phyloP scores from a whole-genome alignment of 2,888 invertebrate genomes.

The Amiota minor region DNA sequence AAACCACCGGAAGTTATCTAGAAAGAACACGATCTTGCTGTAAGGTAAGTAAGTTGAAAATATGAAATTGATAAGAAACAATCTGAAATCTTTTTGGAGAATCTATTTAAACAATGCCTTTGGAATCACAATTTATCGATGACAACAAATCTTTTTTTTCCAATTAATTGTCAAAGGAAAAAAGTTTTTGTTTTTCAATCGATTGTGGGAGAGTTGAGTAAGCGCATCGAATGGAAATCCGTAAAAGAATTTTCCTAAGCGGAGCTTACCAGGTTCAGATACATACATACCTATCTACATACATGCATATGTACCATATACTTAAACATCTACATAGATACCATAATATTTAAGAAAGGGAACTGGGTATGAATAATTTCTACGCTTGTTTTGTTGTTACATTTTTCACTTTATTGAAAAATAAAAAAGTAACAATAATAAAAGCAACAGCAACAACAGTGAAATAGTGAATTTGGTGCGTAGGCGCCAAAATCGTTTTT shows the following conservation, averaged over 20 bases:
- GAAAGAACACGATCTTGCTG: too few relatives aligned
- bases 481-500: slow-evolving; percentile 59
- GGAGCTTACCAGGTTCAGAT: slow-evolving; percentile 50
- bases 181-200: background rate
- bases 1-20: slow-evolving; percentile 13
- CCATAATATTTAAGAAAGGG: too few relatives aligned
- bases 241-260: slow-evolving; percentile 67
- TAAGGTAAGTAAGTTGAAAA: slow-evolving; percentile 10
- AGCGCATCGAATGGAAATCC: slow-evolving; percentile 55
- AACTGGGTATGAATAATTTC: background rate
- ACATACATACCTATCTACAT: background rate
- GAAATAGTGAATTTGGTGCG: slow-evolving; percentile 41
- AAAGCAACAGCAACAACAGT: background rate
- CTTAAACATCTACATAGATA: too few relatives aligned
- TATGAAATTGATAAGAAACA: background rate
- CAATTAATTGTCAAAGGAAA: slow-evolving; percentile 50
- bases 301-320: too few relatives aligned
- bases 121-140: slow-evolving; percentile 59
- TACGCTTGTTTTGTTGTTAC: slow-evolving; percentile 14
- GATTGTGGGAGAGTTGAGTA: slow-evolving; percentile 13
- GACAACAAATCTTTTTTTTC: slow-evolving; percentile 51
- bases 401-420: slow-evolving; percentile 24
- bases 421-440: background rate
- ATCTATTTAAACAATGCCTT: slow-evolving; percentile 50
- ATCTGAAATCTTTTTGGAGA: slow-evolving; percentile 22